Percentiles rank a stretch among this genome's conserved stretches.
Evolutionary conservation across 2,888 invertebrate genomes (phyloP).

Genomic region (Sesia apiformis): DNA sequence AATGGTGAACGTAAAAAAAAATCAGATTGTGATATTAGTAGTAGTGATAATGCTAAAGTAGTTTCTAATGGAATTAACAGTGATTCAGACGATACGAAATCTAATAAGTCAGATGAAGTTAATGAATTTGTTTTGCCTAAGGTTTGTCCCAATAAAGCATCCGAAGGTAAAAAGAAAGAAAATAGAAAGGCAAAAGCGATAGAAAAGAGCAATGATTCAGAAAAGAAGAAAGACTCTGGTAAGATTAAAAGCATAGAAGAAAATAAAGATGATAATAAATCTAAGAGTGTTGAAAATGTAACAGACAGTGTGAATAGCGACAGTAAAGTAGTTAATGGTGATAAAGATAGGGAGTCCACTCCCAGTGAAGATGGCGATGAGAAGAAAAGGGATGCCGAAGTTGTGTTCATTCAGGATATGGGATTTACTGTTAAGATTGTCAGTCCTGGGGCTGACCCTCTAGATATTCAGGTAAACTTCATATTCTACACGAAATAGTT

Average conservation of each 20-base stretch:
- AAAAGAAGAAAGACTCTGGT: constrained; percentile 39
- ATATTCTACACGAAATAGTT: constrained; percentile 3
- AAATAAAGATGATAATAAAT: constrained; percentile 27
- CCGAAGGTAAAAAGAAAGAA: constrained; percentile 49
- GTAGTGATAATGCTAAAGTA: constrained; percentile 66
- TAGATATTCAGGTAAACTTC: constrained; percentile 88
- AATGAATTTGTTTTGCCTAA: constrained; percentile 23
- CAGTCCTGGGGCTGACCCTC: constrained; percentile 91
- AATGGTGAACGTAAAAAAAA: constrained; percentile 60
- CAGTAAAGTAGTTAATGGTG: constrained; percentile 47
- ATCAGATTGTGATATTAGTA: constrained; percentile 71
- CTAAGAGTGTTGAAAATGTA: constrained; percentile 26
- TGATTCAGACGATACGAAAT: constrained; percentile 57
- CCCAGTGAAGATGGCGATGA: constrained; percentile 72
- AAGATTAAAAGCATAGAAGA: constrained; percentile 31
- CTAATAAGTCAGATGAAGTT: constrained; percentile 51
- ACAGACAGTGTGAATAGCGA: constrained; percentile 45
- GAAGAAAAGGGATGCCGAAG: constrained; percentile 81
- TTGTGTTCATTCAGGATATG: constrained; percentile 92
- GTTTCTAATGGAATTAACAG: constrained; percentile 65
- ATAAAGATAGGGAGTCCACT: constrained; percentile 57
- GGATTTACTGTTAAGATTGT: constrained; percentile 96
- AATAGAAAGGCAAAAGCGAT: constrained; percentile 37
- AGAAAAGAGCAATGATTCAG: constrained; percentile 39
- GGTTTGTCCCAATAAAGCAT: constrained; percentile 29